Base-by-base conservation (phyloP, 2,888 invertebrate species). In the Plutella xylostella region DNA sequence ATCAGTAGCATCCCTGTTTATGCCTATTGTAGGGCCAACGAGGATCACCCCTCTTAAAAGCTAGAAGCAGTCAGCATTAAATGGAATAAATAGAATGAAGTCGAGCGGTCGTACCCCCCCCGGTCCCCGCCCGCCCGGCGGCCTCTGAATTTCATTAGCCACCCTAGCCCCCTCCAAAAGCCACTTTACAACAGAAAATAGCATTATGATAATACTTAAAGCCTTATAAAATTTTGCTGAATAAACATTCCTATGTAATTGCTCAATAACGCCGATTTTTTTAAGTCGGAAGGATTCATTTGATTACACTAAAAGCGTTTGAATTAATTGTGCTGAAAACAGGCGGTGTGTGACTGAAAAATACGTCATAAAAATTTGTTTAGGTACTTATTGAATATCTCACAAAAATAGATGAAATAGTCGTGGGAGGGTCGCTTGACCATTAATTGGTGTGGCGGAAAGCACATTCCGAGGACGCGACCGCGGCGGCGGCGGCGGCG, bases 21-120 rank as follows among this genome's bases (percentile, higher is more conserved):
- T 77, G 76, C 78, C 61, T 71, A 68, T 72, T 70, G 75, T 73
- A 78, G 82, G 82, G 82, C 79, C 75, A 42, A 75, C 72, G 68
- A 71, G 79, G 78, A 82, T 82, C 79, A 80, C 82, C 82, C 82
- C 82, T 79, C 82, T 79, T 80, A 79, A 82, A 82, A 83, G 82
- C 79, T 78, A 80, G 77, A 71, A 83, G 82, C 78, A 83, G 82
- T 82, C 80, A 82, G 82, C 80, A 80, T 82, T 82, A 80, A 80
- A 80, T 79, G 82, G 78, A 80, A 82, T 83, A 80, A 82, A 78
- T 79, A 72, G 78, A 80, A 79, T 75, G 73, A 75, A 78, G 79
- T 76, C 75, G 80, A 75, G 75, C 77, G 75, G 73, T 73, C 70
- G 69, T 65, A 58, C 64, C 65, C 57, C 51, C 55, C 58, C 57